Percentiles rank a stretch among this genome's conserved stretches.
These are phyloP conservation scores for Cyphomyrus plagiostoma DNA, from an alignment of 2,113 vertebrate genomes.

Conservation along the genomic window DNA sequence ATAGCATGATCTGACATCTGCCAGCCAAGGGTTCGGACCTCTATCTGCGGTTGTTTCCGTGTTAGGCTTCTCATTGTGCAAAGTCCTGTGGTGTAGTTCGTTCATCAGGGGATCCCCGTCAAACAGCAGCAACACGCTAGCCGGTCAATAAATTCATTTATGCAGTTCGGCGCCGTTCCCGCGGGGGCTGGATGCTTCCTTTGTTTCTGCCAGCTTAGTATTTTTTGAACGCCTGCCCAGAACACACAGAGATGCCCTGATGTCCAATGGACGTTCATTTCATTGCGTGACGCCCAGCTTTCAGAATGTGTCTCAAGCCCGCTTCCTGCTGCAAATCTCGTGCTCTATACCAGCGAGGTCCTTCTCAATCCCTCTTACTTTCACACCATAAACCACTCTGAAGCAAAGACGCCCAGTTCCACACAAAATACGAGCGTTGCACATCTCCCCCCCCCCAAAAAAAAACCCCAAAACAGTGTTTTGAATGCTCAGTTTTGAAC, in stretches of 20 bases:
- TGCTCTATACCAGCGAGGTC: neutral
- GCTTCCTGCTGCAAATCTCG: constrained; percentile 15
- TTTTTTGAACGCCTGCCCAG: neutral
- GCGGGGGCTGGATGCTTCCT: neutral
- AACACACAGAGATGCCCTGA: neutral
- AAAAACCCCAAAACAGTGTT: constrained; percentile 13
- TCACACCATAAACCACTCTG: neutral
- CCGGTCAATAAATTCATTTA: constrained; percentile 10
- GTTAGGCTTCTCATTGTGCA: constrained; percentile 36
- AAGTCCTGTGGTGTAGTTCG: constrained; percentile 24
- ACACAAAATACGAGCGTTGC: neutral
- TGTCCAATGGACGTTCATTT: constrained; percentile 14
- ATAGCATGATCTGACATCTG: constrained; percentile 29
- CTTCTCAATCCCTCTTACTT: neutral
- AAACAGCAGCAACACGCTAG: constrained; percentile 20
- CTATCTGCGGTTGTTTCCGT: constrained; percentile 23
- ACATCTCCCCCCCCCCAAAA: neutral
- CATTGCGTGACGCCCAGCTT: neutral
- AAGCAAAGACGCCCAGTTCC: constrained; percentile 13
- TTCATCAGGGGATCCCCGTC: constrained; percentile 28
- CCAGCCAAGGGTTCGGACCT: constrained; percentile 25
- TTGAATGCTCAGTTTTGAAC: constrained; percentile 33
- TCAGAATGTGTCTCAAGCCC: neutral
- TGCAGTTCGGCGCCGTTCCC: neutral
- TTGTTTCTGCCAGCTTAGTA: neutral